Percentiles rank a stretch among this genome's conserved stretches.
phyloP scores from a whole-genome alignment of 2,113 vertebrate genomes.

The Platichthys flesus region DNA sequence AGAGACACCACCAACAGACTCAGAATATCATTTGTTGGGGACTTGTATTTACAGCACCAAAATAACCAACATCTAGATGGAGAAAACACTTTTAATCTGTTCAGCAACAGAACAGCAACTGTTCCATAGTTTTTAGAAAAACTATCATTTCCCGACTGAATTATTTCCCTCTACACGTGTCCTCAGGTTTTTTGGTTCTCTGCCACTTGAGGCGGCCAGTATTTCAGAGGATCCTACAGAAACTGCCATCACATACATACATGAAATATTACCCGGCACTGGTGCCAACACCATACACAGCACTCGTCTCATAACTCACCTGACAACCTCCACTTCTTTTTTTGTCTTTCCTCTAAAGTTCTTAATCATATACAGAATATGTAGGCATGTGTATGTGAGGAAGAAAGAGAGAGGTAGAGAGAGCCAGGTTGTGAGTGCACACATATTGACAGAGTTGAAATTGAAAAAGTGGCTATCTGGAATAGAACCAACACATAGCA shows the following conservation, averaged over 20 bases:
- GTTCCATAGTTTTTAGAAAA: not conserved
- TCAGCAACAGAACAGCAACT: not conserved
- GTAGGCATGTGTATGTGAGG: not conserved
- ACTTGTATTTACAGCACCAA: not conserved
- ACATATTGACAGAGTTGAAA: conserved; percentile 30
- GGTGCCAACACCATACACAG: not conserved
- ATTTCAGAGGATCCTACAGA: not conserved
- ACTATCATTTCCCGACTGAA: not conserved
- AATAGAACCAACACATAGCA: conserved; percentile 42
- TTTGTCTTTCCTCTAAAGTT: conserved; percentile 27
- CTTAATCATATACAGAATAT: not conserved
- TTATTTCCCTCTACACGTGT: not conserved
- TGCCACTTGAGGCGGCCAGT: conserved; percentile 14
- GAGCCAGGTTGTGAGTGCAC: not conserved
- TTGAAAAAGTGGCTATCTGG: conserved; percentile 28
- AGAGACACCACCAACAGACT: not conserved
- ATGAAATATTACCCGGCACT: not conserved
- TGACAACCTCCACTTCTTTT: conserved; percentile 26
- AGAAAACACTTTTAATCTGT: not conserved
- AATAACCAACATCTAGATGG: not conserved
- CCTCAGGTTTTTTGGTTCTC: conserved; percentile 10
- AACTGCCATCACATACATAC: not conserved
- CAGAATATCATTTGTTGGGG: not conserved
- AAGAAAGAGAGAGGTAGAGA: not conserved
- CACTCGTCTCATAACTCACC: conserved; percentile 21